A percentile compares a stretch with the other conserved stretches of the same genome.
Evolutionary conservation across 30 jellyfish, hydroid and myxozoan genomes (phyloP).

Genomic region (Nemopilema nomurai): DNA sequence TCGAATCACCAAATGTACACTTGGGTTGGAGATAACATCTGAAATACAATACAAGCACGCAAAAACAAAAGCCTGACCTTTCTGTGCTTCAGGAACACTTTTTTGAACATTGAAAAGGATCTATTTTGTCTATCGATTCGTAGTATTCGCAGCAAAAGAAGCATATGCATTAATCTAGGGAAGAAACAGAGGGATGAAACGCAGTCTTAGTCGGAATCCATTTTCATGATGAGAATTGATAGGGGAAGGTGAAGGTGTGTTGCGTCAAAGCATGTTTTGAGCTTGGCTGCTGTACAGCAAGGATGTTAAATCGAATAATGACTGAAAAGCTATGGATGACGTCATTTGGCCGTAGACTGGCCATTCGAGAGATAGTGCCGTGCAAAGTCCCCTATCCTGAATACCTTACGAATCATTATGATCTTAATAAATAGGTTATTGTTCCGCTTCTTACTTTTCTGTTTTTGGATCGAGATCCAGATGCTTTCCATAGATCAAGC

Average conservation of each 20-base stretch:
- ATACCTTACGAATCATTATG: no score
- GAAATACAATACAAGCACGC: neutral
- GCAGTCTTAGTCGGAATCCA: no score
- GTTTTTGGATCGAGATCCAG: constrained; percentile 42
- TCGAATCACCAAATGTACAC: neutral
- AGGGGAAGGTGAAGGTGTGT: no score
- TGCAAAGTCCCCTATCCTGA: no score
- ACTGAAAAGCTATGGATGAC: no score
- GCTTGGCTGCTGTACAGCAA: no score
- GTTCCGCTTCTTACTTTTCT: constrained; percentile 50
- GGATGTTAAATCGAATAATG: no score
- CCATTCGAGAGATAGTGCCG: no score
- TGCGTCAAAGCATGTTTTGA: no score
- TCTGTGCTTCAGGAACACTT: constrained; percentile 69
- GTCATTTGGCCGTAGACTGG: no score
- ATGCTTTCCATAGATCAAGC: constrained; percentile 56
- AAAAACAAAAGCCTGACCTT: constrained; percentile 59
- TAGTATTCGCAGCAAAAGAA: constrained; percentile 71
- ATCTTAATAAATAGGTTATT: no score
- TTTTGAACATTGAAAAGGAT: constrained; percentile 68
- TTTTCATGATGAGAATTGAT: no score
- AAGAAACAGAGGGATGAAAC: neutral
- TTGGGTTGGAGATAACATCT: neutral
- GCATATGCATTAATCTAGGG: constrained; percentile 45
- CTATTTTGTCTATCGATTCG: constrained; percentile 86